Evolutionary conservation across 2,113 vertebrate species (phyloP).

Genomic region (Puffinus mauretanicus): DNA sequence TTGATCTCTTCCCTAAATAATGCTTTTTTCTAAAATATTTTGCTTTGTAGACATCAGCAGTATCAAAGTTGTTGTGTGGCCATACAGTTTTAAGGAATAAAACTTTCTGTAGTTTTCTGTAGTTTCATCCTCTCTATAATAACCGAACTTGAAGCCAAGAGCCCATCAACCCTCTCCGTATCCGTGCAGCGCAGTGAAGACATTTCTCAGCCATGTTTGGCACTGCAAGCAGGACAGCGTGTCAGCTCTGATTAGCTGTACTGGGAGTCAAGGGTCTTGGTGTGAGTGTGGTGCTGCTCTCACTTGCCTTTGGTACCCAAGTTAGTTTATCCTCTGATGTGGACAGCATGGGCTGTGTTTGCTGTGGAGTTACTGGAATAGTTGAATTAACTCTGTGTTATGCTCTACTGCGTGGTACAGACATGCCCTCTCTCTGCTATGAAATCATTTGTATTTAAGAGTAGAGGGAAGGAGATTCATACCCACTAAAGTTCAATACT

Average conservation of each 20-base stretch:
- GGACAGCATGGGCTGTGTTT: not conserved
- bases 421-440: not conserved
- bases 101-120: not conserved
- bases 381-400: not conserved
- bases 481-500: not conserved
- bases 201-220: not conserved
- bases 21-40: not conserved
- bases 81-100: not conserved
- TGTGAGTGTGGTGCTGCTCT: not conserved
- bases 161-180: fast-evolving
- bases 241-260: not conserved
- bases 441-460: not conserved
- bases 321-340: not conserved
- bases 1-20: not conserved
- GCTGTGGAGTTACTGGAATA: not conserved
- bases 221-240: not conserved
- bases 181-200: not conserved
- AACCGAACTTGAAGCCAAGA: not conserved
- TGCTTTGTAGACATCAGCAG: not conserved
- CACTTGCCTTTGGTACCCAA: not conserved
- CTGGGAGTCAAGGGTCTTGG: not conserved
- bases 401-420: not conserved
- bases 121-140: not conserved
- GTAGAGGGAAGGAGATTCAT: not conserved
- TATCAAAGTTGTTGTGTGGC: not conserved